Conservation (phyloP, 2,113 vertebrate genomes). For the Bubalus kerabau region DNA sequence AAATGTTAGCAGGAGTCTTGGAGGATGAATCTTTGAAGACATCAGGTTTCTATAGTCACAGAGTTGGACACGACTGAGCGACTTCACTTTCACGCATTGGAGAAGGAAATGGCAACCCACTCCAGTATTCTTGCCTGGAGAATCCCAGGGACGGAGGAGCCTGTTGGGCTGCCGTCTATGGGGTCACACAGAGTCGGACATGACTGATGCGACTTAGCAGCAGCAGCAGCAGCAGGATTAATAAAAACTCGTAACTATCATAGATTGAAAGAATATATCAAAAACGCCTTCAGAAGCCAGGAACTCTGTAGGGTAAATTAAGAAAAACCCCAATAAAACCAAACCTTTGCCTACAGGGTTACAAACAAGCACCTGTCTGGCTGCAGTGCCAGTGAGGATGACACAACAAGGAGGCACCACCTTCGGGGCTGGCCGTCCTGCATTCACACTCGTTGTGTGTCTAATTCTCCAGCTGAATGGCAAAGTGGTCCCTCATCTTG, state of each 20-base stretch:
- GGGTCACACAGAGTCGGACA: no score
- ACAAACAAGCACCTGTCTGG: neutral
- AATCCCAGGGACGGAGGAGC: no score
- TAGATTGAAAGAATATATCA: neutral
- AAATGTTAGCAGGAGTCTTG: neutral
- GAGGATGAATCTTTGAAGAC: neutral
- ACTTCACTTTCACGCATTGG: no score
- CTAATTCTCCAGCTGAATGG: neutral
- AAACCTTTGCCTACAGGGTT: neutral
- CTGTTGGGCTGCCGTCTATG: no score
- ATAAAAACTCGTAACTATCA: neutral
- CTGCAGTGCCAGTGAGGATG: neutral
- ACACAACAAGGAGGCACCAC: no score
- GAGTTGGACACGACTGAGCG: no score
- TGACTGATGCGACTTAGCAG: no score
- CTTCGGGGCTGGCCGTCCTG: neutral
- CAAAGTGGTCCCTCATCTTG: no score
- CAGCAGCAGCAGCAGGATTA: neutral
- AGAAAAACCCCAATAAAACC: neutral
- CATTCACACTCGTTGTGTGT: no score
- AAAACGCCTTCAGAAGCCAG: neutral
- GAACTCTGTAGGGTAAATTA: neutral
- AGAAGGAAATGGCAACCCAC: no score
- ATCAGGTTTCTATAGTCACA: neutral
- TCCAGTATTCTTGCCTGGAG: no score